A percentile compares a stretch with the other conserved stretches of the same genome.
phyloP scores from a whole-genome alignment of 2,888 invertebrate species.

The Monopis laevigella region DNA sequence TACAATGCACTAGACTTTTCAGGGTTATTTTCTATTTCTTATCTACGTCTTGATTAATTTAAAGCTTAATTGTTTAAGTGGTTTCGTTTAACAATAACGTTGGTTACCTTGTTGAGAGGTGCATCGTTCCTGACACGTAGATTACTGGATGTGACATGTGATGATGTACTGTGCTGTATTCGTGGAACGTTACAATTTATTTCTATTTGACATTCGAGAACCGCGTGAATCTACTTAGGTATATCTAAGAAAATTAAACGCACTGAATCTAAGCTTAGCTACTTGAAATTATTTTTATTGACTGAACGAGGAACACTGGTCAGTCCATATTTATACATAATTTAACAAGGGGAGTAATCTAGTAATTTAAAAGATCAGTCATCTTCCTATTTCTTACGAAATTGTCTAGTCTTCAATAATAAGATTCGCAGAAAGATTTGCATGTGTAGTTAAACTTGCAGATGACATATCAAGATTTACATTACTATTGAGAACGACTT shows the following conservation, averaged over 20 bases:
- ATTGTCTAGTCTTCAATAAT: neutral
- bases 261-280: too few species aligned
- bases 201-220: neutral
- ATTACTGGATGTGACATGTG: conserved; percentile 18
- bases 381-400: conserved; percentile 1
- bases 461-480: too few species aligned
- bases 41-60: too few species aligned
- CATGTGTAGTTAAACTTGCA: too few species aligned
- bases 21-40: too few species aligned
- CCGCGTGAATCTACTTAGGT: too few species aligned
- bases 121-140: conserved; percentile 21
- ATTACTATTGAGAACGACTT: too few species aligned
- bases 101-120: conserved; percentile 23
- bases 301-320: neutral
- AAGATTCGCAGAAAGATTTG: conserved; percentile 1
- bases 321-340: neutral
- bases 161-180: neutral
- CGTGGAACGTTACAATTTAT: conserved; percentile 3
- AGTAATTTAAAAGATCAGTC: conserved; percentile 4
- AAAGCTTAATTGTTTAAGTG: too few species aligned
- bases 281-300: too few species aligned
- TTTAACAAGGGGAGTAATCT: neutral
- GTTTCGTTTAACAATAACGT: neutral
- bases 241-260: neutral
- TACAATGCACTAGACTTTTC: too few species aligned